Conservation (phyloP, 2,113 vertebrate species). For the Neofelis nebulosa region DNA sequence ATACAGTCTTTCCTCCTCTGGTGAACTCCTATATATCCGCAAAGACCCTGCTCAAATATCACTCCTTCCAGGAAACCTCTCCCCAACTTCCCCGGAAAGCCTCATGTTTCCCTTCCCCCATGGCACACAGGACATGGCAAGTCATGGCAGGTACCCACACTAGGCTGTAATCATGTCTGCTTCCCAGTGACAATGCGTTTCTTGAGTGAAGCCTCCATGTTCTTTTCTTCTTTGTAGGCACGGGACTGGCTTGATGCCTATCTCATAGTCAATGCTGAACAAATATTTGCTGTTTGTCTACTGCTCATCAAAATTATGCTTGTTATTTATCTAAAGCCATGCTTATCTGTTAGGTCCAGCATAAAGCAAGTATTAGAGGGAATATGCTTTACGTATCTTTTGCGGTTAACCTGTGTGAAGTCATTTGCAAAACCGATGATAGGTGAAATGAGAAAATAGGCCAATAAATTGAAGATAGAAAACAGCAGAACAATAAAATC, state of each 20-base stretch:
- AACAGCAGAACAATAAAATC: not conserved
- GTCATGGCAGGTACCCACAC: not conserved
- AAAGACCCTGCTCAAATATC: not conserved
- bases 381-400: not conserved
- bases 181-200: not conserved
- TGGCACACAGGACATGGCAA: not conserved
- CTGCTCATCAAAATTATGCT: not conserved
- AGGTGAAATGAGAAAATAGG: not conserved
- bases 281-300: not conserved
- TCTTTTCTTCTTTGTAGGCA: not conserved
- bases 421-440: not conserved
- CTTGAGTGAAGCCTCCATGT: not conserved
- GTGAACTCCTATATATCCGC: not conserved
- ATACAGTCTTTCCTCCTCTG: fast-evolving
- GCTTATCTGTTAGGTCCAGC: not conserved
- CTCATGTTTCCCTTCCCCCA: not conserved
- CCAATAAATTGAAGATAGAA: not conserved
- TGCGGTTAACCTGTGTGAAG: not conserved
- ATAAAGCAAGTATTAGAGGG: not conserved
- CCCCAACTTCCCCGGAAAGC: not conserved
- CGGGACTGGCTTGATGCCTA: not conserved
- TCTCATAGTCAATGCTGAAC: not conserved
- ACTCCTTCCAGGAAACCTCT: not conserved
- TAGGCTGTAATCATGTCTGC: not conserved
- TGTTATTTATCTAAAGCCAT: not conserved